phyloP scores from a whole-genome alignment of 2,888 invertebrate genomes.

The Desoria tigrina region DNA sequence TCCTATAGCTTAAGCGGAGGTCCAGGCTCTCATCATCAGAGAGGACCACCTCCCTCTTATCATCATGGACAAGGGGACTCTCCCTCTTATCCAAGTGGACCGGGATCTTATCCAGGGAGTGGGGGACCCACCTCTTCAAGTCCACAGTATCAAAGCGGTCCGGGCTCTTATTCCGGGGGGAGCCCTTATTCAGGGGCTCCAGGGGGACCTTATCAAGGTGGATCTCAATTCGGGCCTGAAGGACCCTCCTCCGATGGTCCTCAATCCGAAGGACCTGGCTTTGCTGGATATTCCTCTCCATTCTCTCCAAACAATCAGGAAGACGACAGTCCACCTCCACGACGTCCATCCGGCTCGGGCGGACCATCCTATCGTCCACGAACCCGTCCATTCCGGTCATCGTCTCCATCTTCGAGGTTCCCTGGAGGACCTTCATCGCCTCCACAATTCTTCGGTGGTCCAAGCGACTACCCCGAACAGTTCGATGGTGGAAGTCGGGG shows the following conservation, averaged over 20 bases:
- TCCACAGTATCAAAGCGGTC: too few relatives aligned
- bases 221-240: conserved; percentile 11
- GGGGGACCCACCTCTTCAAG: too few relatives aligned
- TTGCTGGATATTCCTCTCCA: conserved; percentile 9
- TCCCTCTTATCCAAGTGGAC: background rate
- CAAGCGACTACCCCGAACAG: conserved; percentile 45
- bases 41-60: background rate
- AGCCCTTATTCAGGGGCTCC: too few relatives aligned
- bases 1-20: background rate
- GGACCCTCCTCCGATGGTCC: conserved; percentile 18
- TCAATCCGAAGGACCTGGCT: background rate
- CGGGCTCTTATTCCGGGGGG: too few relatives aligned
- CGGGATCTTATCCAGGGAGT: background rate
- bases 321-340: conserved; percentile 18
- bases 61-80: background rate
- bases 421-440: background rate
- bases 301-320: background rate
- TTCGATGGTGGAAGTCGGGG: conserved; percentile 43
- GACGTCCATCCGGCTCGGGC: too few relatives aligned
- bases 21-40: background rate
- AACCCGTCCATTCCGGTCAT: background rate
- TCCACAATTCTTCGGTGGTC: conserved; percentile 27
- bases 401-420: conserved; percentile 4
- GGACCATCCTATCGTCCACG: background rate
- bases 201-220: background rate